Conservation (phyloP, 2,797 vertebrate species). For the Oophaga sylvatica region DNA sequence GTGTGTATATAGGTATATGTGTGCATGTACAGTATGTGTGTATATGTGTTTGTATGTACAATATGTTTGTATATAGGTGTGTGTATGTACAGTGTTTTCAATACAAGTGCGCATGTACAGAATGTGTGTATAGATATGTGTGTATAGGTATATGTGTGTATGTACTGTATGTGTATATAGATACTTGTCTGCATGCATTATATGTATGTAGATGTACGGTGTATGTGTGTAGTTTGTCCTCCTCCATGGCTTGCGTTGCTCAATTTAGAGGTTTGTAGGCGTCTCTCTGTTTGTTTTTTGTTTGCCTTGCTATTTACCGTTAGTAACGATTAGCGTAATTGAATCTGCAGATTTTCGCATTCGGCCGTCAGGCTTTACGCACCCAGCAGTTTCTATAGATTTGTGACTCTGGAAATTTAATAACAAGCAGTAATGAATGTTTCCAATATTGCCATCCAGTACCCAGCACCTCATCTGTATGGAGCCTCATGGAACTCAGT, state of each 20-base stretch:
- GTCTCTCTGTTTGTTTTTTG: neutral
- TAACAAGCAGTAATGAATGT: neutral
- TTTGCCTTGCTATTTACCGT: neutral
- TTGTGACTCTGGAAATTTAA: neutral
- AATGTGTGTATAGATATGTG: neutral
- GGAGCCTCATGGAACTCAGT: neutral
- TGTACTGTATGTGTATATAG: neutral
- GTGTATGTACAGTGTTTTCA: no score
- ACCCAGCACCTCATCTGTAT: slow-evolving; percentile 2
- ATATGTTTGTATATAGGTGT: no score
- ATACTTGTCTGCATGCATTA: no score
- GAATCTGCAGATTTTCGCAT: neutral
- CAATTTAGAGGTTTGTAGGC: neutral
- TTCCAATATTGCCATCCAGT: neutral
- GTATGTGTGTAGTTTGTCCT: neutral
- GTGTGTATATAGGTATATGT: no score
- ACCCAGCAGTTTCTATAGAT: neutral
- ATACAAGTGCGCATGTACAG: no score
- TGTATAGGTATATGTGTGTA: neutral
- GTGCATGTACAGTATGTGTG: no score
- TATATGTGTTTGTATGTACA: no score
- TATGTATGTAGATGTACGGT: no score
- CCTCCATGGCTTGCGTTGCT: neutral
- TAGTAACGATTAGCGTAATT: neutral
- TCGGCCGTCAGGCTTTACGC: neutral